These are phyloP conservation scores for Nemotelus pantherinus DNA, from an alignment of 2,888 invertebrate species.

Conservation along the genomic window DNA sequence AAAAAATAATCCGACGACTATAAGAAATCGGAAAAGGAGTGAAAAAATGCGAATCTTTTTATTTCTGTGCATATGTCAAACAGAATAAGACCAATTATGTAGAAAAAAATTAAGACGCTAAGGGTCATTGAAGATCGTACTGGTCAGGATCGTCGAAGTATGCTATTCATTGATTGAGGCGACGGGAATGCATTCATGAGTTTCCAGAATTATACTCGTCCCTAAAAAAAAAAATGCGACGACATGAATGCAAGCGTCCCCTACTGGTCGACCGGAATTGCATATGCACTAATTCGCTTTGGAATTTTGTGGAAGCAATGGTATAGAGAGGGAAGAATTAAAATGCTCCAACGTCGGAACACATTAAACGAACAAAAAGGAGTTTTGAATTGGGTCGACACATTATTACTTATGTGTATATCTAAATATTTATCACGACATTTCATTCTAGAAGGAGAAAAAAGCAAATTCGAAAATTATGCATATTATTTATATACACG, in stretches of 20 bases:
- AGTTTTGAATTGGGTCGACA: constrained; percentile 5
- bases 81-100: constrained; percentile 19
- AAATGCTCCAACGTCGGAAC: background rate
- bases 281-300: background rate
- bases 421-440: too few species aligned
- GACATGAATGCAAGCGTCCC: background rate
- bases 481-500: too few species aligned
- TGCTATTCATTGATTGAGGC: background rate
- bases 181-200: constrained; percentile 8
- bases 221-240: background rate
- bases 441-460: too few species aligned
- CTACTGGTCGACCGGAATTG: background rate
- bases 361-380: background rate
- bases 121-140: constrained; percentile 15
- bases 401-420: constrained; percentile 1
- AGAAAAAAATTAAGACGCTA: constrained; percentile 12
- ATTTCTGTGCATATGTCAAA: constrained; percentile 11
- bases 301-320: background rate
- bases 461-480: too few species aligned
- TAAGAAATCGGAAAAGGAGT: background rate
- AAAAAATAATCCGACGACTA: background rate
- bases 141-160: too few species aligned
- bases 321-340: background rate
- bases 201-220: background rate
- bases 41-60: background rate